These are phyloP conservation scores for Candidula unifasciata DNA, from an alignment of 2,888 invertebrate species.

Conservation along the genomic window DNA sequence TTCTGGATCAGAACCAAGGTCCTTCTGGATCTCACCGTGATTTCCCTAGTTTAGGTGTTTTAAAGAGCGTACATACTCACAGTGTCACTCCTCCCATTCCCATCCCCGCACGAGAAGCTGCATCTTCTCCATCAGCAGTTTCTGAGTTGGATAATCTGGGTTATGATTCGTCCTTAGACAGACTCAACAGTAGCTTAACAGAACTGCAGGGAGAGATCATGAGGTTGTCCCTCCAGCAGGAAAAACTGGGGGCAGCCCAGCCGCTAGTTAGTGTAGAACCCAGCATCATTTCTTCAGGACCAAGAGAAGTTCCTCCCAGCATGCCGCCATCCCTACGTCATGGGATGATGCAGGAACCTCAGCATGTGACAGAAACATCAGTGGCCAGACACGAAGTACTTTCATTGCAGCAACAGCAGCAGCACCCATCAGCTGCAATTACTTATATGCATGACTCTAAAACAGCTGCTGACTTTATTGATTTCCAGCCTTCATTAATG, in stretches of 20 bases:
- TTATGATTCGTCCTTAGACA: slow-evolving; percentile 75
- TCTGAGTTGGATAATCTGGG: slow-evolving; percentile 55
- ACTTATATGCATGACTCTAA: slow-evolving; percentile 44
- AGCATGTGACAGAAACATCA: background rate
- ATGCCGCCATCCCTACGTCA: background rate
- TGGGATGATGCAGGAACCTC: slow-evolving; percentile 12
- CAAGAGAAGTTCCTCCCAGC: background rate
- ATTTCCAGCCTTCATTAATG: background rate
- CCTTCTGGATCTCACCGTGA: background rate
- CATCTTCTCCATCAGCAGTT: background rate
- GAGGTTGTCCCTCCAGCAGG: slow-evolving; percentile 84
- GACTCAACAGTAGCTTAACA: slow-evolving; percentile 91
- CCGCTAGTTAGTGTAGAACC: slow-evolving; percentile 36
- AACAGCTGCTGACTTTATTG: slow-evolving; percentile 31
- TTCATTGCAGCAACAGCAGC: slow-evolving; percentile 1
- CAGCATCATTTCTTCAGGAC: slow-evolving; percentile 2
- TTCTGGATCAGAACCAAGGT: background rate
- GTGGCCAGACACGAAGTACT: background rate
- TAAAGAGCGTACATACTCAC: background rate
- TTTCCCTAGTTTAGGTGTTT: background rate
- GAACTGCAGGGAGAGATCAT: slow-evolving; percentile 96
- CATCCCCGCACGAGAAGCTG: background rate
- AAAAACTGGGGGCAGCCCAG: slow-evolving; percentile 45
- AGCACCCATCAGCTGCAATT: slow-evolving; percentile 43
- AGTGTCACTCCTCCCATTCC: background rate